phyloP scores from a whole-genome alignment of 1,140 invertebrate genomes.

The Propsilocerus akamusi region DNA sequence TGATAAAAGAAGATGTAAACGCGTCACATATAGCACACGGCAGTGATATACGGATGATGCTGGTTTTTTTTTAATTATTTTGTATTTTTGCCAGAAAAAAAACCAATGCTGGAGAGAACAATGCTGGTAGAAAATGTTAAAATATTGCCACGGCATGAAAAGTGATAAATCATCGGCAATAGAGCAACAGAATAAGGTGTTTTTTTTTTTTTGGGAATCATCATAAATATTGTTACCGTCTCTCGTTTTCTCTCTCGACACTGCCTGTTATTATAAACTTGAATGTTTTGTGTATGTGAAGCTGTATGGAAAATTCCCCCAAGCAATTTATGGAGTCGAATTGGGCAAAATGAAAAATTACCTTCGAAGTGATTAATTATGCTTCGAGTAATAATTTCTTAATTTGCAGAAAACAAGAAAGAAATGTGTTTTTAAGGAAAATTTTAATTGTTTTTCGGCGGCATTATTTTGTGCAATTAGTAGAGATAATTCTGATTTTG shows the following conservation, averaged over 20 bases:
- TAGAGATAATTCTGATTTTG: not conserved
- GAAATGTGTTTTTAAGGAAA: not conserved
- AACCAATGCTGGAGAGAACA: not conserved
- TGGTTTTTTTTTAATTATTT: not conserved
- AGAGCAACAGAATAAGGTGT: not conserved
- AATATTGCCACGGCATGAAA: not conserved
- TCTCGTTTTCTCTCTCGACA: not conserved
- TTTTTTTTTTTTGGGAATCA: not conserved
- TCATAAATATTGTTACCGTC: not conserved
- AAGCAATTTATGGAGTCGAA: not conserved
- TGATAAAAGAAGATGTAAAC: not conserved
- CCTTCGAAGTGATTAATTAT: too few species aligned
- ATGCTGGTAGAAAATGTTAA: not conserved
- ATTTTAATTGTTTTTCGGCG: not conserved
- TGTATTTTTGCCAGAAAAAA: too few species aligned
- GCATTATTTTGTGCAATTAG: not conserved
- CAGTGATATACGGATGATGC: not conserved
- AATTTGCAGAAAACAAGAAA: not conserved
- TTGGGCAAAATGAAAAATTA: not conserved
- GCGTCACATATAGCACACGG: too few species aligned
- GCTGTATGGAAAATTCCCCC: not conserved
- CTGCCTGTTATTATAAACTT: too few species aligned
- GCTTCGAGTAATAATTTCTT: constrained; percentile 1
- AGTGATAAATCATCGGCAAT: not conserved
- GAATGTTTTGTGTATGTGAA: too few species aligned